Evolutionary conservation across 2,888 invertebrate species (phyloP), one percentile per base, ranked within the genome.

Genomic region (Asteroscopus sphinx): DNA sequence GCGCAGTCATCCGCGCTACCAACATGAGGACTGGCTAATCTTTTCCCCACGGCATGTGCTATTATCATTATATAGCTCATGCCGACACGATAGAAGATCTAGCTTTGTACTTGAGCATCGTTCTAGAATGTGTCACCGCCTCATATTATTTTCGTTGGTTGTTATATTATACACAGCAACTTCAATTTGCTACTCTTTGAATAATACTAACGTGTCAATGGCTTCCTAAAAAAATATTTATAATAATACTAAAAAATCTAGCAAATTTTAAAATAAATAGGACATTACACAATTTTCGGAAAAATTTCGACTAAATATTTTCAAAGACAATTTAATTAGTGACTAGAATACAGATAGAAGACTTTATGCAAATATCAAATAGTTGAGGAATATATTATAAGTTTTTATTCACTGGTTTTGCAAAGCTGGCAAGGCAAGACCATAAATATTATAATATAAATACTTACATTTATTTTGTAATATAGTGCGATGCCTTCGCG

Each of bases 331-430:
- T 49, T 45, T 35, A n/a, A 25, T 51, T 9, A 33, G 25, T 67
- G 63, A 64, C 63, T 64, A 67, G 63, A 64, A 59, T 46, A 51
- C 17, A 33, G 7, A 49, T 41, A 36, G 48, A 49, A 16, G 3
- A 39, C 28, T 36, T 41, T 17, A 17, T 44, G 45, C 35, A 0
- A 66, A 41, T 40, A 48, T 35, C 12, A 35, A 40, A 42, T 65
- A 57, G 25, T 40, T 39, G 9, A 47, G 62, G 42, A 56, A 62
- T 56, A 56, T 36, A 46, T 42, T 46, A 41, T 8, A 21, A 15
- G n/a, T 15, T 3, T 42, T 40, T 33, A 30, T 46, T 21, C 44
- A 45, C 26, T 28, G 44, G 16, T 28, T 33, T 16, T 8, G 42
- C 48, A 39, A 21, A 36, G 39, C n/a, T 16, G 28, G 12, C 28